Conservation (phyloP, 2,888 invertebrate species). For the Marronus borbonicus region DNA sequence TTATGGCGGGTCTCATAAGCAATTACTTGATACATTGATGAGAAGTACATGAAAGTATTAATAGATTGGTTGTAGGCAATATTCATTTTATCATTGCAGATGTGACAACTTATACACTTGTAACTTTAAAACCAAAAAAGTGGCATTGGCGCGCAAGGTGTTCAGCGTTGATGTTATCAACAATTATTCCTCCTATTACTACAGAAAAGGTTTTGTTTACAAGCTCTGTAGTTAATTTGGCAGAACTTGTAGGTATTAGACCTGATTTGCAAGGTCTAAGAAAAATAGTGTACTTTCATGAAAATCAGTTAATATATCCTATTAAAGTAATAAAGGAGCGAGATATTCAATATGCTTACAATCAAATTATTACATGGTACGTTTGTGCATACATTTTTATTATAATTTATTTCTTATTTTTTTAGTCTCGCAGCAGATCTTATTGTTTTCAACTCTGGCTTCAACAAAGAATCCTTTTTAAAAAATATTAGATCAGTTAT, state of each 20-base stretch:
- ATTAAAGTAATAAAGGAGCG: conserved; percentile 77
- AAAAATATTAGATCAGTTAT: conserved; percentile 75
- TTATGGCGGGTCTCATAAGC: conserved; percentile 82
- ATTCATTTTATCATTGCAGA: conserved; percentile 17
- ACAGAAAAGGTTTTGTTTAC: conserved; percentile 76
- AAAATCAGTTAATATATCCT: conserved; percentile 84
- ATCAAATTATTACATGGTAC: conserved; percentile 81
- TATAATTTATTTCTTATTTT: conserved; percentile 29
- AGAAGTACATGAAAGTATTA: conserved; percentile 53
- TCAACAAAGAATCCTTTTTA: conserved; percentile 80
- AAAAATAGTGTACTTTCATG: conserved; percentile 84
- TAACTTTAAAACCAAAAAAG: conserved; percentile 79
- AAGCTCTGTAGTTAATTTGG: conserved; percentile 80
- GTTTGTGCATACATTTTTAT: conserved; percentile 45
- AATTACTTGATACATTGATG: conserved; percentile 74
- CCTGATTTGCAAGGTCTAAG: conserved; percentile 74
- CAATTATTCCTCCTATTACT: conserved; percentile 73
- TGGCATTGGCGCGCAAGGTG: conserved; percentile 86
- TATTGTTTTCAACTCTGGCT: conserved; percentile 81
- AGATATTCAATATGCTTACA: conserved; percentile 84
- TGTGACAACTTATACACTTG: conserved; percentile 67
- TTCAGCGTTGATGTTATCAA: conserved; percentile 77
- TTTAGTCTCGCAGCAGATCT: conserved; percentile 78
- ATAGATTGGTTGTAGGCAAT: conserved; percentile 9
- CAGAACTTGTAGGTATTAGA: conserved; percentile 79